Evolutionary conservation across 2,113 vertebrate genomes (phyloP), one percentile per base, ranked within the genome.

Genomic region (Ellobius talpinus): DNA sequence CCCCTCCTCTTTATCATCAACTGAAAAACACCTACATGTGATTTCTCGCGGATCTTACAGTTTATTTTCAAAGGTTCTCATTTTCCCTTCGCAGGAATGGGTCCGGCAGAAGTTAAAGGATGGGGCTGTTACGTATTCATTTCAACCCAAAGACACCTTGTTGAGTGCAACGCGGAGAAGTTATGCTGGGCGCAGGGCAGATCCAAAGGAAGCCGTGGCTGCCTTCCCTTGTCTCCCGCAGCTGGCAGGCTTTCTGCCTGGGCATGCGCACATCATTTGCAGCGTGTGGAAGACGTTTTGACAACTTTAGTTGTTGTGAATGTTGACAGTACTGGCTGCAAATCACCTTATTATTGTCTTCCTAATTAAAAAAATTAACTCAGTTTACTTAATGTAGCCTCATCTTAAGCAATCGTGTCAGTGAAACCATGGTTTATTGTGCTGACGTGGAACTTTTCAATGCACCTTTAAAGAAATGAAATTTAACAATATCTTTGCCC

Each of bases 321-420:
- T 42, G n/a, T 95, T 86, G 45, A 33, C 42, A 76, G 3, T n/a
- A 87, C 63, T 31, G 47, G 7, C 79, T 87, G n/a, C 55, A 45
- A 94, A 47, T 31, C 42, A 68, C 17, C 19, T 84, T 91, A 47
- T 87, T 92, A 63, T 79, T 86, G 81, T 76, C 84, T 61, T 31
- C 9, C n/a, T 42, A 89, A 65, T 82, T 52, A 47, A 68, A 61
- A 76, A 74, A 89, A 29, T 65, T 72, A 96, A 23, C 26, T 26
- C 47, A 89, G 81, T 89, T 91, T 63, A 85, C 52, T 94, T 94
- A 74, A 65, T 70, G 91, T 70, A 87, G 26, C 72, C 3, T 90
- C 16, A n/a, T 85, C 58, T 76, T 92, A 94, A 88, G 66, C 47
- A 93, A 42, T 74, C 33, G 1, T 6, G 9, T 77, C 55, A 65